Base-by-base conservation (phyloP, 2,113 vertebrate species). In the Ictalurus furcatus region DNA sequence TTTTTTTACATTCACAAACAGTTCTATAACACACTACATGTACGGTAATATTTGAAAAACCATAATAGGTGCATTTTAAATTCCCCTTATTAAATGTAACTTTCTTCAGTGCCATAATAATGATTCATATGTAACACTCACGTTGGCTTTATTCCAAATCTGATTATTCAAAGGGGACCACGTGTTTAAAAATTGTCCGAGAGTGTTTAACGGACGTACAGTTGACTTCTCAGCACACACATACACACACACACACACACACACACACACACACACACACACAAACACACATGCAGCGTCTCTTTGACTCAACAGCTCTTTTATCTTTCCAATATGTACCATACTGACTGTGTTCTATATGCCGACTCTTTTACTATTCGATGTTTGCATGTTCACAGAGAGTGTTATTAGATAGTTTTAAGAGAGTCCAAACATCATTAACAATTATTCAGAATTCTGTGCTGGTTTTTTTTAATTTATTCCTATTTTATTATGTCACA, bases 321-420 rank as follows among this genome's bases (percentile, higher is more conserved):
- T 82, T 40, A 34, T 87, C 87, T 58, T 56, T 83, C 81, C 84
- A 25, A 84, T 88, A 65, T 91, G 88, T 90, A 82, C 91, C 89
- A 90, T 92, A 91, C 76, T 84, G 90, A 87, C 88, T 92, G 89
- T 88, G 86, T 89, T 88, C 82, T 92, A 90, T 80, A 87, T 90
- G 81, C 58, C 85, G 79, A 86, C 91, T 91, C 80, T 88, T 90
- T 84, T 71, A 89, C 85, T 88, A 61, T 91, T 91, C 44, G 85
- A 79, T 90, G 90, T 92, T 91, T 91, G 92, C 90, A 90, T 90
- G 91, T 88, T 84, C 89, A 87, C 88, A 76, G 88, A 86, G 84
- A 52, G 88, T 81, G 84, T 56, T 86, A 58, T 76, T 69, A 85
- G 78, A 85, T 88, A 91, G 84, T 76, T 82, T 37, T 4, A 61